Base-by-base conservation (phyloP, 2,888 invertebrate species). In the Orchesella flavescens region DNA sequence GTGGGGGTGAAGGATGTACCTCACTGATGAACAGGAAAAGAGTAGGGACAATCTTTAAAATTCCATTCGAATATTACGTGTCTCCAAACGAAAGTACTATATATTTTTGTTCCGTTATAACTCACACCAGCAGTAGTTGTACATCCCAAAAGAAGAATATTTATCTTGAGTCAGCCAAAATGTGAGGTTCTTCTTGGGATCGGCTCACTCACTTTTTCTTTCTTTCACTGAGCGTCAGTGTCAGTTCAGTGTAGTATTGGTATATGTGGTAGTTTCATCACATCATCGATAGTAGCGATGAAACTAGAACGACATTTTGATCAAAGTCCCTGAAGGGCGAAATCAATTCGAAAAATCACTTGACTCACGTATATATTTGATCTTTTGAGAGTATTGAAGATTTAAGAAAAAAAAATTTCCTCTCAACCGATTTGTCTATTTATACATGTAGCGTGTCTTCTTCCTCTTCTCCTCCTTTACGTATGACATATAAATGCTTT, bases 271-370 rank as follows among this genome's bases (percentile, higher is more conserved):
- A 34, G 2, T 7, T 4, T 34, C 34, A 7, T 34, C 3, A 19
- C 10, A 53, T 53, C 53, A 53, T 3, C n/a, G 53, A 65, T 12
- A 19, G 34, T 44, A 63, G 63, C 61, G 61, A 63, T 71, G 78
- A 71, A 78, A 71, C 78, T 63, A 44, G 78, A 78, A 63, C 78
- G 78, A 71, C 78, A 78, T 78, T 78, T 71, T 78, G 78, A 78
- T 78, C 71, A 78, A 78, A 78, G 78, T 78, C 78, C 78, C 78
- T 78, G 63, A 78, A 71, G 71, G 78, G 53, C 78, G 71, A 78
- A 78, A 78, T 78, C 78, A 78, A 78, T 78, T 78, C 78, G 71
- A 78, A 78, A 68, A 77, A 78, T 78, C 78, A 78, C 78, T 78
- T 72, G 63, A 78, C 78, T 78, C 77, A 59, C 78, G 71, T 69